A percentile compares a stretch with the other conserved stretches of the same genome.
Conservation (phyloP, 2,888 invertebrate genomes). For the Bugulina stolonifera region DNA sequence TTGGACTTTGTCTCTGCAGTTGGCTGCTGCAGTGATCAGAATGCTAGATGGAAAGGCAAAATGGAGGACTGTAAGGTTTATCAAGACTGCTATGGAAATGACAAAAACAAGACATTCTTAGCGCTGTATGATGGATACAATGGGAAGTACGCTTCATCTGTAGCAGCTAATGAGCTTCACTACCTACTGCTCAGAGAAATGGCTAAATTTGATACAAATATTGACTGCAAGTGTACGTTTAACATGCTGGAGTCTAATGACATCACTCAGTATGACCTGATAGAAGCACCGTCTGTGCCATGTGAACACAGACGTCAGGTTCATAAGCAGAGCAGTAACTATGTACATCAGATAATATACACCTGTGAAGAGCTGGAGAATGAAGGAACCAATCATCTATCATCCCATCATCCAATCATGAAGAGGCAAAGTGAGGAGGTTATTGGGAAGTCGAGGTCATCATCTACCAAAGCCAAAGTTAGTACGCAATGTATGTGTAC, state of each 20-base stretch:
- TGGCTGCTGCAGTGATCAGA: constrained; percentile 36
- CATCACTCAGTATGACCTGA: constrained; percentile 33
- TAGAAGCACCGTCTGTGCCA: constrained; percentile 30
- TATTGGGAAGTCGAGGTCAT: not conserved
- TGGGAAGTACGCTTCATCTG: constrained; percentile 45
- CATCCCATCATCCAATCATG: constrained; percentile 25
- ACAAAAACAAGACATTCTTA: constrained; percentile 43
- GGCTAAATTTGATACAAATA: constrained; percentile 45
- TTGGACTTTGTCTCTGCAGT: not conserved
- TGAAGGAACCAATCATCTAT: constrained; percentile 26
- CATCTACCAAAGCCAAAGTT: not conserved
- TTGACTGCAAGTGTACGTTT: constrained; percentile 36
- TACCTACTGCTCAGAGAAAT: constrained; percentile 43
- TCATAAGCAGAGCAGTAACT: constrained; percentile 37
- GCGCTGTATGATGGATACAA: constrained; percentile 49
- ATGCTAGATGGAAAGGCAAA: constrained; percentile 42
- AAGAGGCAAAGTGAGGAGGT: too few species aligned
- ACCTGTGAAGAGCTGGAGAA: constrained; percentile 36
- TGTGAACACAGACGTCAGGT: constrained; percentile 29
- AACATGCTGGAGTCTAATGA: constrained; percentile 36
- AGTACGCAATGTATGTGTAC: not conserved
- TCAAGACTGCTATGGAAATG: constrained; percentile 47
- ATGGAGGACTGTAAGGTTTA: constrained; percentile 49
- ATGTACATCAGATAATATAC: constrained; percentile 43
- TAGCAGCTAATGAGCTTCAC: constrained; percentile 45